Evolutionary conservation across 2,797 vertebrate species (phyloP), one percentile per base, ranked within the genome.

Genomic region (Chromobotia macracanthus): DNA sequence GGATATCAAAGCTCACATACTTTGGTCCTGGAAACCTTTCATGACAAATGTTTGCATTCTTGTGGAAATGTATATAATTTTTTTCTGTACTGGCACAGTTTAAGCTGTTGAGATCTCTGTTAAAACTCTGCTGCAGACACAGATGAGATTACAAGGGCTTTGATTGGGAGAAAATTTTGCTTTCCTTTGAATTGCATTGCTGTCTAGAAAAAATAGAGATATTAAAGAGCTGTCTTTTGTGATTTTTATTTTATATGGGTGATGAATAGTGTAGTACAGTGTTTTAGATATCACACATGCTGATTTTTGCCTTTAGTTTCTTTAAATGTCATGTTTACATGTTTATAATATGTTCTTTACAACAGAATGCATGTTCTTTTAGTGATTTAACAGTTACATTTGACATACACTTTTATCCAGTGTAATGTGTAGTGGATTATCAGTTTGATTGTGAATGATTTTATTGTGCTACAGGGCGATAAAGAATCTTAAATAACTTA

Each of bases 271-370:
- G 35, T 31, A 31, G 31, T 31, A 31, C 5, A 31, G 31, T 31
- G n/a, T 31, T 31, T 31, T 31, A 31, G 31, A 31, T 31, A 31
- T 31, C 31, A 31, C 31, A 31, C 3, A 31, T 31, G 31, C 31
- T 31, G 31, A 31, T 5, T 31, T 31, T 31, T 31, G 31, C 31
- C 3, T 31, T n/a, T 51, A n/a, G 15, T 28, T 25, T 6, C 41
- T 50, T 61, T 48, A 73, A 61, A 61, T 60, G 56, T 11, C 18
- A 73, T 19, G 12, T 73, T 50, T 63, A 72, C 44, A 72, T n/a
- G n/a, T n/a, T n/a, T n/a, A n/a, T n/a, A n/a, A 12, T 13, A 13
- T 60, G 55, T 5, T 13, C n/a, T 21, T 58, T 25, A 44, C 56
- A 58, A 67, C n/a, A 41, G 31, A 56, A 41, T 7, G 53, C 13